A percentile compares a stretch with the other conserved stretches of the same genome.
Conservation (phyloP, 2,113 vertebrate genomes). For the Tauraco erythrolophus region DNA sequence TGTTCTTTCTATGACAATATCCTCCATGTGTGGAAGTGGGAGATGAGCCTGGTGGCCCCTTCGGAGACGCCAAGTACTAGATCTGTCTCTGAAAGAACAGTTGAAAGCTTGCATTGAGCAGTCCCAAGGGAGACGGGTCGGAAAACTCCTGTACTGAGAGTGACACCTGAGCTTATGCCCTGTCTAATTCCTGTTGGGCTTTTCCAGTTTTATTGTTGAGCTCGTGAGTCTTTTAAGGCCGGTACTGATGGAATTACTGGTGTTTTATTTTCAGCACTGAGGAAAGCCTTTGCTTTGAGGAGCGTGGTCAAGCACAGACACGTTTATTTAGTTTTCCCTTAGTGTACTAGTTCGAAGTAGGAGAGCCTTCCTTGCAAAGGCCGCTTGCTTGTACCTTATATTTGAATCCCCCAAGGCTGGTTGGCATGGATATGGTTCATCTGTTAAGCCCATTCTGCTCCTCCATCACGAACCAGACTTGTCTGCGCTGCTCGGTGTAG, state of each 20-base stretch:
- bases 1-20: constrained; percentile 94
- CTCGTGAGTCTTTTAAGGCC: neutral
- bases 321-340: neutral
- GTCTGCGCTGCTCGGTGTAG: neutral
- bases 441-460: neutral
- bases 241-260: neutral
- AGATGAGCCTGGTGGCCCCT: constrained; percentile 63
- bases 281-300: neutral
- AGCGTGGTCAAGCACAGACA: neutral
- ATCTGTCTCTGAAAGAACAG: neutral
- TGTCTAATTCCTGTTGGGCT: neutral
- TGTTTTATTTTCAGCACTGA: neutral
- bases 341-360: neutral
- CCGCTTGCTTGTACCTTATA: neutral
- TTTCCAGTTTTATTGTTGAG: neutral
- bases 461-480: neutral
- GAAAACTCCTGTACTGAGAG: neutral
- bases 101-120: neutral
- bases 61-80: neutral
- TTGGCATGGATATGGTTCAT: neutral
- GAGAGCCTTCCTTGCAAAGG: neutral
- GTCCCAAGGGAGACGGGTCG: neutral
- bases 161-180: neutral
- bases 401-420: neutral
- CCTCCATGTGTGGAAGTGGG: constrained; percentile 94